These are phyloP conservation scores for Pristiophorus japonicus DNA, from an alignment of 2,113 vertebrate species.

Conservation along the genomic window DNA sequence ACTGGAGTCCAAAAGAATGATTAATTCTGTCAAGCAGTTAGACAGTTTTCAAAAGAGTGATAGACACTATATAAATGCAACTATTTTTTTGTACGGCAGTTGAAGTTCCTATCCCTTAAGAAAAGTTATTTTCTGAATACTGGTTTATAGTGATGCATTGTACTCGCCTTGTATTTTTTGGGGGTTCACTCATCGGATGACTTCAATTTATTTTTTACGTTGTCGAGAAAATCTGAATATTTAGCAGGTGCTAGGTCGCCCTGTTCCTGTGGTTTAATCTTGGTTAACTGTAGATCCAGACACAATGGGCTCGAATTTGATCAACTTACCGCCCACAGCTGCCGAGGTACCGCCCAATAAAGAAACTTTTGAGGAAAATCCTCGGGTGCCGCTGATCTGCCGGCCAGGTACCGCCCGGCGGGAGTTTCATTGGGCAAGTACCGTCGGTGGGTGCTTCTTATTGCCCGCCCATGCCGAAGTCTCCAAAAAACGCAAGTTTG, in stretches of 20 bases:
- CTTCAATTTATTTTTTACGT: background rate
- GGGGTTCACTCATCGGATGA: background rate
- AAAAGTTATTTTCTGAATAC: background rate
- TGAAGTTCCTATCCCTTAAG: background rate
- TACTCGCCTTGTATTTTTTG: background rate
- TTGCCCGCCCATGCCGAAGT: too few relatives aligned
- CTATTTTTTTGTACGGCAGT: background rate
- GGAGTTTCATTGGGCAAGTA: too few relatives aligned
- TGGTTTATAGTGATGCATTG: background rate
- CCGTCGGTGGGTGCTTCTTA: too few relatives aligned
- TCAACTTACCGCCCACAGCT: too few relatives aligned
- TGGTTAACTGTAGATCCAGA: background rate
- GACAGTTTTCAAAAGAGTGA: background rate
- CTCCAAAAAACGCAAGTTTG: too few relatives aligned
- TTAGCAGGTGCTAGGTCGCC: background rate
- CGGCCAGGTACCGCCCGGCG: too few relatives aligned
- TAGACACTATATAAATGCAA: background rate
- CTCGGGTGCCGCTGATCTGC: too few relatives aligned
- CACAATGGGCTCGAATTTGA: too few relatives aligned
- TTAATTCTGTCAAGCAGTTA: background rate
- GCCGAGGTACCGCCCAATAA: too few relatives aligned
- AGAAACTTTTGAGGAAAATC: too few relatives aligned
- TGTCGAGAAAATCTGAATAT: background rate
- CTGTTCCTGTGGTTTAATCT: background rate
- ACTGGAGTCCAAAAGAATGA: background rate